phyloP scores from a whole-genome alignment of 2,113 vertebrate species.

The Carassius gibelio region DNA sequence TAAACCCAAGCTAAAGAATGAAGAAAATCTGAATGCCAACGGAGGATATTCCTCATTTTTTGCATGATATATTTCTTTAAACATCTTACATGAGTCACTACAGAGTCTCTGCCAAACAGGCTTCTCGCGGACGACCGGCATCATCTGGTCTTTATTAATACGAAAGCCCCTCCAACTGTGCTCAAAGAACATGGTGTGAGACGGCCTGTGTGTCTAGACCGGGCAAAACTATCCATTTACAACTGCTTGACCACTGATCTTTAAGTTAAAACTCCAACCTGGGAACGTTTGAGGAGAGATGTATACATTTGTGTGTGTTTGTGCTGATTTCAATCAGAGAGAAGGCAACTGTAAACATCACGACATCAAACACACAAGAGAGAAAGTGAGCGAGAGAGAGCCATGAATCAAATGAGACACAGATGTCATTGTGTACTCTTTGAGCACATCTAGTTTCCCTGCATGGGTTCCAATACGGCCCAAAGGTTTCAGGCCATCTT shows the following conservation, averaged over 20 bases:
- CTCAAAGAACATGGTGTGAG: slow-evolving; percentile 25
- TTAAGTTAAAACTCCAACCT: slow-evolving; percentile 29
- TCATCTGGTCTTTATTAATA: slow-evolving; percentile 54
- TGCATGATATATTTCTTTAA: neutral
- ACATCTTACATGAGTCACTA: neutral
- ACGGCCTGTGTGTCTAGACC: neutral
- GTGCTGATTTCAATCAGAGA: slow-evolving; percentile 36
- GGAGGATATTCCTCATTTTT: neutral
- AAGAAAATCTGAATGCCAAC: neutral
- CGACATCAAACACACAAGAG: slow-evolving; percentile 41
- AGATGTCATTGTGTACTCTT: slow-evolving; percentile 51
- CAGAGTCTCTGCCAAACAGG: neutral
- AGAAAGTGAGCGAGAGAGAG: slow-evolving; percentile 22
- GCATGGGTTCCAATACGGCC: slow-evolving; percentile 1
- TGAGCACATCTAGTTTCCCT: slow-evolving; percentile 26
- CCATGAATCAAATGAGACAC: slow-evolving; percentile 56
- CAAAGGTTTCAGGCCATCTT: neutral
- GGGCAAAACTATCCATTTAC: slow-evolving; percentile 38
- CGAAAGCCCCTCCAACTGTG: slow-evolving; percentile 8
- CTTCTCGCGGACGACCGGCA: neutral
- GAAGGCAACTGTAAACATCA: slow-evolving; percentile 43
- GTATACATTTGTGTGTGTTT: neutral
- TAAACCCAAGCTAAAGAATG: neutral
- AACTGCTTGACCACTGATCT: slow-evolving; percentile 32
- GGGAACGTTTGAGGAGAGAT: slow-evolving; percentile 50